Percentiles rank a stretch among this genome's conserved stretches.
Evolutionary conservation across 2,797 vertebrate genomes (phyloP).

Genomic region (Anguilla pacifica): DNA sequence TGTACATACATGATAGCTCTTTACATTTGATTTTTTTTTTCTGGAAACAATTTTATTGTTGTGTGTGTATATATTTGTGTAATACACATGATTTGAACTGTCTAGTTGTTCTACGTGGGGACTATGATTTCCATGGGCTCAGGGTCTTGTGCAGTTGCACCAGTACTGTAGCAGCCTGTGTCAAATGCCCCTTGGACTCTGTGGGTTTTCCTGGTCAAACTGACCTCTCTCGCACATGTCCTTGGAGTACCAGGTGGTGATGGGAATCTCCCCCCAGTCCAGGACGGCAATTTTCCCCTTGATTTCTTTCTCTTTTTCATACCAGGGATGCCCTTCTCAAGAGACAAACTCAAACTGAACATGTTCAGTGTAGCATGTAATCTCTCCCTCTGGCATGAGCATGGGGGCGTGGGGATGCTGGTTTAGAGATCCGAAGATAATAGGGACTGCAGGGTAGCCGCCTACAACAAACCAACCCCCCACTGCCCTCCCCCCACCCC

Average conservation of each 20-base stretch:
- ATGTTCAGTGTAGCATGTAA: constrained; percentile 66
- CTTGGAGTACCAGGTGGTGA: constrained; percentile 3
- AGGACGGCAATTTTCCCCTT: constrained; percentile 48
- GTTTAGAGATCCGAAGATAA: constrained; percentile 63
- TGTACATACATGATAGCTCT: neutral
- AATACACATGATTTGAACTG: neutral
- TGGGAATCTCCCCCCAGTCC: neutral
- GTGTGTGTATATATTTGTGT: neutral
- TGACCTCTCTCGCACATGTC: constrained; percentile 27
- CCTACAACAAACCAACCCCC: constrained; percentile 40
- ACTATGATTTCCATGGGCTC: neutral
- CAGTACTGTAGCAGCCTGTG: neutral
- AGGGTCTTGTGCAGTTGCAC: neutral
- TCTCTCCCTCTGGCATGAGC: constrained; percentile 51
- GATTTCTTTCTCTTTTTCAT: constrained; percentile 49
- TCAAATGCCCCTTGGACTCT: neutral
- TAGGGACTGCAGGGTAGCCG: constrained; percentile 54
- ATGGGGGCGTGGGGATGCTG: constrained; percentile 45
- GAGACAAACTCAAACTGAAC: constrained; percentile 60
- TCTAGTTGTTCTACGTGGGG: neutral
- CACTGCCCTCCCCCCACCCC: constrained; percentile 51
- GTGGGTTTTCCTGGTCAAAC: neutral
- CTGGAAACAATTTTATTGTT: neutral
- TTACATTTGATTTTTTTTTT: neutral
- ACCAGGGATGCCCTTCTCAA: constrained; percentile 58